Conservation (phyloP, 2,888 invertebrate genomes). For the Phytoseiulus persimilis region DNA sequence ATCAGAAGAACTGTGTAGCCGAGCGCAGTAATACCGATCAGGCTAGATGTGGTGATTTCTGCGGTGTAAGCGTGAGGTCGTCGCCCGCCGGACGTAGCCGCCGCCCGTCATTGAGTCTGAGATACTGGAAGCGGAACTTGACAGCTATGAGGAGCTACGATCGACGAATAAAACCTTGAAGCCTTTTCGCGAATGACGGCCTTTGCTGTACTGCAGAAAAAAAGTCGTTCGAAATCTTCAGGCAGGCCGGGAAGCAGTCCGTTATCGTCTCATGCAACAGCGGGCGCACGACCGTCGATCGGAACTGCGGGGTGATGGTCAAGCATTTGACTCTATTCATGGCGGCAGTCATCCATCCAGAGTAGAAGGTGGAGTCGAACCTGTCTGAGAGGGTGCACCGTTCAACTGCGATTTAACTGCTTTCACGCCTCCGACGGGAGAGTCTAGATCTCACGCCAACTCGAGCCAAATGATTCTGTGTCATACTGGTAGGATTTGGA, state of each 20-base stretch:
- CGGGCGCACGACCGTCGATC: neutral
- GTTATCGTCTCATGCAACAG: neutral
- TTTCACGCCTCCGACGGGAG: neutral
- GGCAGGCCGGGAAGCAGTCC: neutral
- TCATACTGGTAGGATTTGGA: neutral
- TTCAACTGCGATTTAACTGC: conserved; percentile 5
- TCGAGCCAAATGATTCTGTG: neutral
- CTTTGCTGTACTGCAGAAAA: neutral
- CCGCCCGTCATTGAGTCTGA: too few species aligned
- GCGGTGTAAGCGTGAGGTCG: too few species aligned
- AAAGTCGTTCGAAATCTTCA: neutral
- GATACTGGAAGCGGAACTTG: too few species aligned
- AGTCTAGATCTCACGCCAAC: neutral
- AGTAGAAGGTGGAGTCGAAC: conserved; percentile 5
- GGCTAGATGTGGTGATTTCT: too few species aligned
- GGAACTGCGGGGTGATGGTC: neutral
- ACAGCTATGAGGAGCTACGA: too few species aligned
- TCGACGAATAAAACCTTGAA: too few species aligned
- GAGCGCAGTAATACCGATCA: too few species aligned
- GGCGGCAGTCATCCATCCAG: conserved; percentile 5
- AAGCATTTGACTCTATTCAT: conserved; percentile 5
- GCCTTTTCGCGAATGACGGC: too few species aligned
- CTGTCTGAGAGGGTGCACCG: neutral
- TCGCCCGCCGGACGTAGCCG: too few species aligned
- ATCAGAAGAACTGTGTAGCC: too few species aligned